These are phyloP conservation scores for Nothocercus nigrocapillus DNA, from an alignment of 2,113 vertebrate genomes.

Conservation along the genomic window DNA sequence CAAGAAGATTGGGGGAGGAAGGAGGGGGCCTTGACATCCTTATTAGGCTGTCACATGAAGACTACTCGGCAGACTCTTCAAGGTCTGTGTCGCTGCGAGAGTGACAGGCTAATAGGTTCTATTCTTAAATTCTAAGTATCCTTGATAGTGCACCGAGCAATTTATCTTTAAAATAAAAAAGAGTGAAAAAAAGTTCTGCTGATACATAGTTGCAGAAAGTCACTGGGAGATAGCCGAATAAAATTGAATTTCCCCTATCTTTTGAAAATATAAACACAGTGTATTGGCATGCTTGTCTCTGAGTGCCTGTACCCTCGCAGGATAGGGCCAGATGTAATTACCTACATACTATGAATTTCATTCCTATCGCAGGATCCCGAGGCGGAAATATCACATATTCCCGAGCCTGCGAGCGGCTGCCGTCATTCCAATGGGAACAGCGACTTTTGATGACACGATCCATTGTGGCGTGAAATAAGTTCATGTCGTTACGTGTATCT, in stretches of 20 bases:
- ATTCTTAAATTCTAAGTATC: conserved; percentile 76
- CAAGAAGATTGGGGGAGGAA: conserved; percentile 39
- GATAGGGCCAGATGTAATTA: conserved; percentile 37
- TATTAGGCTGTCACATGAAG: conserved; percentile 77
- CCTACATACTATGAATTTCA: conserved; percentile 29
- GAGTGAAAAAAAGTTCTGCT: conserved; percentile 33
- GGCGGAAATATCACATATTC: neutral
- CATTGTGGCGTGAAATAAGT: conserved; percentile 39
- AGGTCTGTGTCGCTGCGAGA: conserved; percentile 74
- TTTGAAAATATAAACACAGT: conserved; percentile 34
- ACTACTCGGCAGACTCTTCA: conserved; percentile 66
- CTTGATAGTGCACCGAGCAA: conserved; percentile 67
- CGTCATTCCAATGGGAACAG: neutral
- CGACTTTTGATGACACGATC: conserved; percentile 15
- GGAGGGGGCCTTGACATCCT: conserved; percentile 68
- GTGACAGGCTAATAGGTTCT: conserved; percentile 77
- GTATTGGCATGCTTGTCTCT: neutral
- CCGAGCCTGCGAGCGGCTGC: neutral
- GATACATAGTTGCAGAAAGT: conserved; percentile 40
- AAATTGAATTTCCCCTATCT: conserved; percentile 54
- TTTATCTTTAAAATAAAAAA: conserved; percentile 73
- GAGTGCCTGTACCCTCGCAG: conserved; percentile 35
- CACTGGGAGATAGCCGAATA: conserved; percentile 4
- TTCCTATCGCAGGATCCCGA: conserved; percentile 12
- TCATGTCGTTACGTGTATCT: neutral